These are phyloP conservation scores for Arrhamphus sclerolepis DNA, from an alignment of 2,797 vertebrate species.

Conservation along the genomic window DNA sequence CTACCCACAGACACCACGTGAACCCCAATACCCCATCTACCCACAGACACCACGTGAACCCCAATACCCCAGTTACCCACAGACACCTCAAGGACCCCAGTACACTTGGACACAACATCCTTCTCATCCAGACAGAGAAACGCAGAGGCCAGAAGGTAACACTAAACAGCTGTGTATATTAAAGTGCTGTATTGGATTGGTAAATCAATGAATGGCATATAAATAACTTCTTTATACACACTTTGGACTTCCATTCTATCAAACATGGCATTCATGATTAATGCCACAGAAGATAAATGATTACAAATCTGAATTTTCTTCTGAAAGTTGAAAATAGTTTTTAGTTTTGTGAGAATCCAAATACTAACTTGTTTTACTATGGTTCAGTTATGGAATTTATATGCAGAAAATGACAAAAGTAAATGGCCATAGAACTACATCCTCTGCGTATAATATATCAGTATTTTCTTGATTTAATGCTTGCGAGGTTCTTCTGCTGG, in stretches of 20 bases:
- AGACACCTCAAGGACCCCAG: slow-evolving; percentile 49
- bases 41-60: slow-evolving; percentile 48
- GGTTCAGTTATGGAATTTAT: slow-evolving; percentile 1
- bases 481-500: slow-evolving; percentile 57
- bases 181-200: slow-evolving; percentile 2
- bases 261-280: no score
- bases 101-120: slow-evolving; percentile 50
- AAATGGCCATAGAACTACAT: slow-evolving; percentile 58
- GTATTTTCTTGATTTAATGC: slow-evolving; percentile 49
- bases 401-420: slow-evolving; percentile 24
- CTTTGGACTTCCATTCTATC: no score
- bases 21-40: slow-evolving; percentile 52
- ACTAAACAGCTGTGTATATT: background rate
- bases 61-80: slow-evolving; percentile 49
- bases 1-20: slow-evolving; percentile 52
- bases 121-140: slow-evolving; percentile 45
- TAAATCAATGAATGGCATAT: slow-evolving; percentile 6
- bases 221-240: no score
- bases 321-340: no score
- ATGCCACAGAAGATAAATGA: no score
- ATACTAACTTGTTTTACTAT: slow-evolving; percentile 67
- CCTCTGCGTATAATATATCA: slow-evolving; percentile 47
- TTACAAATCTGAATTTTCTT: no score
- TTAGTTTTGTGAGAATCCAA: slow-evolving; percentile 24
- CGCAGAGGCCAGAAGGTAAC: slow-evolving; percentile 57